Evolutionary conservation across 30 jellyfish, hydroid and myxozoan species (phyloP).

Genomic region (Cassiopea andromeda): DNA sequence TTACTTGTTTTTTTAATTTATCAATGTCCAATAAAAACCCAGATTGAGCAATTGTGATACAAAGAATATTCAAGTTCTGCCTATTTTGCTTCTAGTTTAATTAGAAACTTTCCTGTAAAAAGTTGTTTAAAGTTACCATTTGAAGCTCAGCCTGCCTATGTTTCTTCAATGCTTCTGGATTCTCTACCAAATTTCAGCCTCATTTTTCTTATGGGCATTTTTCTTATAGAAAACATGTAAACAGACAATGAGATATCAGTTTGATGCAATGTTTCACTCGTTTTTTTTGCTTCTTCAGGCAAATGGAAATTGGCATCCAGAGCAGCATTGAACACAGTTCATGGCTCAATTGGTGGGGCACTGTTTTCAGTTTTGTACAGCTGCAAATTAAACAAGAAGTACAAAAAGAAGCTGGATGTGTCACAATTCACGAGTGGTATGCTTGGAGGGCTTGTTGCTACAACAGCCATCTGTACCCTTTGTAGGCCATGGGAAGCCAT

Average conservation of each 20-base stretch:
- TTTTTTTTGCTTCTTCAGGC: constrained; percentile 29
- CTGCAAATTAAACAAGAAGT: constrained; percentile 48
- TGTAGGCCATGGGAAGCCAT: constrained; percentile 89
- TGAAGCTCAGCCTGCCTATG: too few relatives aligned
- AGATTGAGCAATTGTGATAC: too few relatives aligned
- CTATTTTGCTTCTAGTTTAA: too few relatives aligned
- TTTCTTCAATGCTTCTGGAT: too few relatives aligned
- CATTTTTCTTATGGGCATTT: too few relatives aligned
- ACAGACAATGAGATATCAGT: not conserved
- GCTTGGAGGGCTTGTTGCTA: constrained; percentile 80
- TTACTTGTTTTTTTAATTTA: too few relatives aligned
- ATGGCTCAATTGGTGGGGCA: constrained; percentile 89
- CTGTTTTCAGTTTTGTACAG: constrained; percentile 67
- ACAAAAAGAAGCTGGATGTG: constrained; percentile 62
- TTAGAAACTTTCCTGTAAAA: too few relatives aligned
- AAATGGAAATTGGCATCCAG: constrained; percentile 86
- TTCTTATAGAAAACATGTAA: too few relatives aligned
- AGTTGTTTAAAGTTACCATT: too few relatives aligned
- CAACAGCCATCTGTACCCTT: constrained; percentile 81
- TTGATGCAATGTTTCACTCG: not conserved
- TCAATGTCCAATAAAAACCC: too few relatives aligned
- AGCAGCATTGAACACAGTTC: constrained; percentile 84
- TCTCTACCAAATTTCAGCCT: too few relatives aligned
- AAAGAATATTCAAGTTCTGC: too few relatives aligned
- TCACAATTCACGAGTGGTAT: constrained; percentile 62